phyloP scores from a whole-genome alignment of 2,888 invertebrate species.

The Leucoptera coffeella region DNA sequence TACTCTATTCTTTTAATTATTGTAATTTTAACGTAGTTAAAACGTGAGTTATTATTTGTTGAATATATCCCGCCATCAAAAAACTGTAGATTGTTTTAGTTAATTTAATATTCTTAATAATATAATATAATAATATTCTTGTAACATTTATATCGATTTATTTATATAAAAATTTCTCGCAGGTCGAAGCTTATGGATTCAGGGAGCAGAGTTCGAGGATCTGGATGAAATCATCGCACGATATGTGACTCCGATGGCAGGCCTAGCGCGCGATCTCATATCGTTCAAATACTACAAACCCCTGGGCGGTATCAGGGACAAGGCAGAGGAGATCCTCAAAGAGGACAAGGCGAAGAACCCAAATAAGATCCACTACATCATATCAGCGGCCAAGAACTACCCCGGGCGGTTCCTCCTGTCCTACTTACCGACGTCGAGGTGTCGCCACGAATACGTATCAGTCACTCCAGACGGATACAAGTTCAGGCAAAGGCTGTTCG shows the following conservation, averaged over 20 bases:
- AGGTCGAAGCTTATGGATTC: conserved; percentile 73
- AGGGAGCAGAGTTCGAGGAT: conserved; percentile 93
- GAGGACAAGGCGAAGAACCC: conserved; percentile 87
- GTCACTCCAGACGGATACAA: conserved; percentile 89
- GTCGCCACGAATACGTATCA: conserved; percentile 87
- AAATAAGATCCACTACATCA: conserved; percentile 82
- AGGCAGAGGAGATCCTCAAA: conserved; percentile 79
- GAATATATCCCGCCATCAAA: not conserved
- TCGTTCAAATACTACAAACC: conserved; percentile 86
- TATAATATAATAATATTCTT: too few relatives aligned
- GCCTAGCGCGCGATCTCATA: conserved; percentile 83
- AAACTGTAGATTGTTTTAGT: not conserved
- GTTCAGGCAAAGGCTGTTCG: conserved; percentile 85
- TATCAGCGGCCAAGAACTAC: conserved; percentile 77
- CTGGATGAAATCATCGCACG: conserved; percentile 98
- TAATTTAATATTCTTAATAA: not conserved
- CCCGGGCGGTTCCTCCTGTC: conserved; percentile 93
- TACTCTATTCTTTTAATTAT: not conserved
- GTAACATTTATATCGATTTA: too few relatives aligned
- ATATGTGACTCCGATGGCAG: conserved; percentile 94
- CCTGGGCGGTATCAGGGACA: conserved; percentile 74
- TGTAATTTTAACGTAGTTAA: too few relatives aligned
- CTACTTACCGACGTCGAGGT: conserved; percentile 80
- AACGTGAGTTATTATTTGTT: too few relatives aligned
- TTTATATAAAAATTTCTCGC: conserved; percentile 5